phyloP scores from a whole-genome alignment of 2,888 invertebrate genomes.

The Sicus ferrugineus region DNA sequence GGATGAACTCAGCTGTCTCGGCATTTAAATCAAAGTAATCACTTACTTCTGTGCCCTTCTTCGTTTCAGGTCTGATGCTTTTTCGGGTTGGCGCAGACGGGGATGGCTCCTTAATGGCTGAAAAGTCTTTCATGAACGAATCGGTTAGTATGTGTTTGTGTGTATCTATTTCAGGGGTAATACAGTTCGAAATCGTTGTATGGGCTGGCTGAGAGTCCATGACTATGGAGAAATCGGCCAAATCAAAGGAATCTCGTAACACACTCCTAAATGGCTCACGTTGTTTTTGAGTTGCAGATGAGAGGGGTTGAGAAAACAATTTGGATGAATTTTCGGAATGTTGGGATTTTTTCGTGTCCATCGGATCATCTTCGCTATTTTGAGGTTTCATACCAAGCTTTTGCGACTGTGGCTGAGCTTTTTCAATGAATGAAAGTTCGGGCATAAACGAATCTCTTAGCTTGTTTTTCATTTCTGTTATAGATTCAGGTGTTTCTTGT shows the following conservation, averaged over 20 bases:
- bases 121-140: conserved; percentile 52
- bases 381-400: not conserved
- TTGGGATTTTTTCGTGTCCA: conserved; percentile 11
- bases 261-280: no score
- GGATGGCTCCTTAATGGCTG: conserved; percentile 43
- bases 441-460: conserved; percentile 40
- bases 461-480: not conserved
- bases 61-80: not conserved
- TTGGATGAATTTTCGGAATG: conserved; percentile 35
- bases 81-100: not conserved
- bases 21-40: conserved; percentile 55
- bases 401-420: conserved; percentile 27
- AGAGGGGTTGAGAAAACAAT: not conserved
- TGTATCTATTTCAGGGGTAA: not conserved
- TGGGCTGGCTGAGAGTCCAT: conserved; percentile 33
- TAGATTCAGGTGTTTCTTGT: not conserved
- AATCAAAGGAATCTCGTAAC: conserved; percentile 27
- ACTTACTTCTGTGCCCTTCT: conserved; percentile 25
- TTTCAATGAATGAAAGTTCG: conserved; percentile 38
- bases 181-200: not conserved
- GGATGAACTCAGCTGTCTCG: conserved; percentile 58
- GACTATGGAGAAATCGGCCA: conserved; percentile 40
- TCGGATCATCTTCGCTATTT: conserved; percentile 5
- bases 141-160: conserved; percentile 42
- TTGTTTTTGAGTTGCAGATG: no score